Base-by-base conservation (phyloP, 1,140 invertebrate species). In the Himalopsyche phryganea region DNA sequence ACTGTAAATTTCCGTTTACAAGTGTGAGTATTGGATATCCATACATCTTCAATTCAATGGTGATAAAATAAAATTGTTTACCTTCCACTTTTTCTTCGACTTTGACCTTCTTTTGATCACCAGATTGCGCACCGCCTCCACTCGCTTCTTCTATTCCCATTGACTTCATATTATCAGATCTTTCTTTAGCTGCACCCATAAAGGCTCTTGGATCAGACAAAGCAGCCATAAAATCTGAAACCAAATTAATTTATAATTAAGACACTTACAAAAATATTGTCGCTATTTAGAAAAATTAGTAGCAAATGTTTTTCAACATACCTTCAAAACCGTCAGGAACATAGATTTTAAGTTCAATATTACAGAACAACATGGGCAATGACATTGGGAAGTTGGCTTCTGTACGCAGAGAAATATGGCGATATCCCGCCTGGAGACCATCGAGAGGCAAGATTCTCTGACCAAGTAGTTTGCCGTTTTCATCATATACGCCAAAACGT, bases 331-430 rank as follows among this genome's bases (percentile, higher is more conserved):
- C 97, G 81, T 99, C 97, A 48, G 98, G 98, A 56, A 99, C 96
- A 79, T 99, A 99, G 65, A 99, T 99, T 80, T 99, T 99, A 38
- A 99, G 85, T 75, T 98, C 95, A 68, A 99, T 97, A 73, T 98
- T 94, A 74, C 96, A 98, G 78, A 99, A 99, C 48, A 99, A 78
- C 87, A 98, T 99, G 35, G 97, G 95, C 63, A 99, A 78, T 1
- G 96, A 97, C 88, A 98, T 94, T 23, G 97, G 95, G 74, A 99
- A 98, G 76, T 99, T 99, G 33, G 96, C 95, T 76, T 99, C 98
- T 0, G 97, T 99, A 51, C 98, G 76, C 0, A 99, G 80, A 1
- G 96, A 96, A 61, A 99, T 98, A 72, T 99, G 97, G 0, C 98
- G 81, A 78, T 98, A 99, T 14, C 96, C 96, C 1, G 94, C 90